Percentiles rank a stretch among this genome's conserved stretches.
Conservation (phyloP, 2,113 vertebrate species). For the Ahaetulla prasina region DNA sequence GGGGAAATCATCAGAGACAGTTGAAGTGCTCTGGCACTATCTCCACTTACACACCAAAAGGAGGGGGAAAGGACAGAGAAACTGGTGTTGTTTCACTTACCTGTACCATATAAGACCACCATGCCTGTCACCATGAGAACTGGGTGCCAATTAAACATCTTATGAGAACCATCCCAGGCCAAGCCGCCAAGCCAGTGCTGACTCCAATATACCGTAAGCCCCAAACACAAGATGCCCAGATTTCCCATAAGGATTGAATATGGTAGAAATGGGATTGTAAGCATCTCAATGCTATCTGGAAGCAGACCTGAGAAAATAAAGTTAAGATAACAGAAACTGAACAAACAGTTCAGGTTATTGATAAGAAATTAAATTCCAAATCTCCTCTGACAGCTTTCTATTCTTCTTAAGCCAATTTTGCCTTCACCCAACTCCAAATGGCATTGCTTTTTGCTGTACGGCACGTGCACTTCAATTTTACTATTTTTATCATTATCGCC, state of each 20-base stretch:
- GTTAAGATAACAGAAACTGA: fast-evolving
- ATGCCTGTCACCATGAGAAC: conserved; percentile 86
- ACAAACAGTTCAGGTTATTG: not conserved
- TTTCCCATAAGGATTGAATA: conserved; percentile 65
- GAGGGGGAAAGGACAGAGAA: not conserved
- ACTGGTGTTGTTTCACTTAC: conserved; percentile 64
- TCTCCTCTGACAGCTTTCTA: not conserved
- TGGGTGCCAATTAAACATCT: conserved; percentile 91
- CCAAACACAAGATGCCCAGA: conserved; percentile 76
- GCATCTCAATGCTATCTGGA: conserved; percentile 28
- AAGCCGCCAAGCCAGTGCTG: conserved; percentile 78
- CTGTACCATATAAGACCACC: conserved; percentile 84
- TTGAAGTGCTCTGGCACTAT: not conserved
- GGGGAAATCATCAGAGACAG: not conserved
- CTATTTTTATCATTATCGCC: not conserved
- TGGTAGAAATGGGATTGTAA: conserved; percentile 64
- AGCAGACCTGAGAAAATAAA: not conserved
- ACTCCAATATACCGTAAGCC: conserved; percentile 76
- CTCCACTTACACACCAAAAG: not conserved
- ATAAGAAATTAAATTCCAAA: not conserved
- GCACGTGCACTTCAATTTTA: not conserved
- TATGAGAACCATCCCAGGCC: conserved; percentile 72
- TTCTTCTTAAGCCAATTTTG: not conserved
- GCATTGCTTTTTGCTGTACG: not conserved
- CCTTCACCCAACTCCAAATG: not conserved